phyloP scores from a whole-genome alignment of 2,888 invertebrate species.

The Sinodicranocentrus sp. region DNA sequence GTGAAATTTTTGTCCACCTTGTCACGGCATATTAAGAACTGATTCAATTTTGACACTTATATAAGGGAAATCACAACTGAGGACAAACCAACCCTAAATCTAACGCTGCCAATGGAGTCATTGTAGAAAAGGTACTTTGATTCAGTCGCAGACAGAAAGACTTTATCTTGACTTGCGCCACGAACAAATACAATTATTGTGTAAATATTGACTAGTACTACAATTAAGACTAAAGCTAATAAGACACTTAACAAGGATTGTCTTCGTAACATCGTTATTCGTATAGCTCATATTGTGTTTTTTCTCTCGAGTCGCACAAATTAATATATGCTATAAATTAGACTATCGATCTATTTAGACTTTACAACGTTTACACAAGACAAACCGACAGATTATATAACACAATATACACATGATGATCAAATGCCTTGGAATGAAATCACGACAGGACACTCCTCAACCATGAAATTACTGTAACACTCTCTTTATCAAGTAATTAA shows the following conservation, averaged over 20 bases:
- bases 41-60: too few species aligned
- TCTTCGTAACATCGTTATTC: slow-evolving; percentile 51
- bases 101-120: slow-evolving; percentile 58
- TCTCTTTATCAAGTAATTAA: too few species aligned
- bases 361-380: neutral
- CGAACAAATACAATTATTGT: slow-evolving; percentile 51
- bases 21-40: too few species aligned
- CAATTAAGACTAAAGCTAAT: slow-evolving; percentile 54
- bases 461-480: too few species aligned
- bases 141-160: slow-evolving; percentile 32
- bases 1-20: too few species aligned
- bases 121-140: slow-evolving; percentile 58
- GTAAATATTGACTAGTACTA: slow-evolving; percentile 58
- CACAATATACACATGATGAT: too few species aligned
- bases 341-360: neutral
- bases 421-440: too few species aligned
- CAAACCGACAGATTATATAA: too few species aligned
- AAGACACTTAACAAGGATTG: slow-evolving; percentile 58
- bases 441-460: too few species aligned
- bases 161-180: slow-evolving; percentile 23
- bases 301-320: neutral
- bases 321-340: too few species aligned
- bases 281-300: slow-evolving; percentile 26
- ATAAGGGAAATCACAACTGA: too few species aligned
- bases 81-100: slow-evolving; percentile 62